A percentile compares a stretch with the other conserved stretches of the same genome.
These are phyloP conservation scores for Aromia moschata DNA, from an alignment of 2,888 invertebrate species.

Conservation along the genomic window DNA sequence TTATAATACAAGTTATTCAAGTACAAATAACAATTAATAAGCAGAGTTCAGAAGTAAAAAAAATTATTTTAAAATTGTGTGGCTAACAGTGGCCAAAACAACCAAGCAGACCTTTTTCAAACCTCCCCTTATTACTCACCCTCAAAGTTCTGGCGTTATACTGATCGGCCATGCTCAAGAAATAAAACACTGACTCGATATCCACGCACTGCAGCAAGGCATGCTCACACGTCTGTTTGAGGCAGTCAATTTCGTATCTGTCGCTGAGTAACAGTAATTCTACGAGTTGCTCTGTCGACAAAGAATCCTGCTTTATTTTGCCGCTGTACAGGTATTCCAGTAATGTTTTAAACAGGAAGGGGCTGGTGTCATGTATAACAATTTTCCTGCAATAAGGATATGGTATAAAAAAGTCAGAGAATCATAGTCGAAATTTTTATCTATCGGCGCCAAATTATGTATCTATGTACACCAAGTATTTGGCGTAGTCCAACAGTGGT, in stretches of 20 bases:
- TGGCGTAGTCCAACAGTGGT: conserved; percentile 70
- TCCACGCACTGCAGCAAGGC: conserved; percentile 69
- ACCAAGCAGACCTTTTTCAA: no score
- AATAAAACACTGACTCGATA: conserved; percentile 71
- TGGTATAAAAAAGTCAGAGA: no score
- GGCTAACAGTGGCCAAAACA: no score
- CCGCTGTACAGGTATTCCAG: conserved; percentile 74
- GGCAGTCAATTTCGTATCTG: conserved; percentile 69
- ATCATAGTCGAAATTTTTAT: no score
- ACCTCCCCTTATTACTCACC: conserved; percentile 63
- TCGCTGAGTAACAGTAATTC: conserved; percentile 74
- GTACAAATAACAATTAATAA: no score
- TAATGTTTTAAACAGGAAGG: conserved; percentile 70
- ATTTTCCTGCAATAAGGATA: no score
- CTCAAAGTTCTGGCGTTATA: conserved; percentile 69
- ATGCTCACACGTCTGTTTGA: conserved; percentile 72
- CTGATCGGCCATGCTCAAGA: conserved; percentile 73
- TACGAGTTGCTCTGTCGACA: conserved; percentile 67
- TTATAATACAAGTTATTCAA: no score
- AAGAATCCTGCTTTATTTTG: conserved; percentile 63
- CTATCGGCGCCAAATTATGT: no score
- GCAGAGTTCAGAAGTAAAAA: no score
- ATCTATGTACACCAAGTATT: no score
- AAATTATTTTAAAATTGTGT: no score
- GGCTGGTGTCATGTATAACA: conserved; percentile 72